Base-by-base conservation (phyloP, 1,140 invertebrate species). In the Drosophila miranda region DNA sequence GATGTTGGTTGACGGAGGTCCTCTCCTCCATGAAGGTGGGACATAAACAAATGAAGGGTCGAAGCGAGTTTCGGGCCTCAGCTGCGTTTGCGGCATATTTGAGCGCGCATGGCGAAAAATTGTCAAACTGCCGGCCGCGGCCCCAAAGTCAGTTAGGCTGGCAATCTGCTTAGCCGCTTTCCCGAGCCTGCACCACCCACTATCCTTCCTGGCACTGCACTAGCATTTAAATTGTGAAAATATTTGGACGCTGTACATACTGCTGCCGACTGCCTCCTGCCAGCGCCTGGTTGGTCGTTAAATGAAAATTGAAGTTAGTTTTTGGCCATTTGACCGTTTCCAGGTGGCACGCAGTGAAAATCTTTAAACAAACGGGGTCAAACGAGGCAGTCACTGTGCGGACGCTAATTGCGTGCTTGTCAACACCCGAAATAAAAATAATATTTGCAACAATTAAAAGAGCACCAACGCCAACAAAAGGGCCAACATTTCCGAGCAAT, bases 211-310 rank as follows among this genome's bases (percentile, higher is more conserved):
- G n/a, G 13, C 16, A 23, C 4, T 67, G 54, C 64, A 60, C 80
- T 79, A 69, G 77, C 64, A 80, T 84, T 84, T 86, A 84, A 84
- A 86, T 86, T 84, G 81, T 77, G 73, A 86, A 84, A 86, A 84
- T 84, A 84, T 84, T 84, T 84, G 81, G 63, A 53, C 28, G 55
- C 62, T 44, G 38, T 54, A 38, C 52, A 53, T 53, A 56, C 43
- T 23, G 38, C 41, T 38, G 26, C 44, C 38, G 19, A 19, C 19
- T 43, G 26, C 38, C 2, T 8, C 2, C 8, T 11, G 30, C 30
- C 30, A 23, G 23, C 38, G 11, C 0, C 48, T 30, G 49, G 19
- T 41, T 42, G 71, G 71, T 75, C 57, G 77, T 75, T 80, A 71
- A 62, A 59, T 74, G 44, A 57, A 71, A 78, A 83, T 71, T 75